Evolutionary conservation across 2,888 invertebrate genomes (phyloP), one percentile per base, ranked within the genome.

Genomic region (Lasioglossum pauxillum): DNA sequence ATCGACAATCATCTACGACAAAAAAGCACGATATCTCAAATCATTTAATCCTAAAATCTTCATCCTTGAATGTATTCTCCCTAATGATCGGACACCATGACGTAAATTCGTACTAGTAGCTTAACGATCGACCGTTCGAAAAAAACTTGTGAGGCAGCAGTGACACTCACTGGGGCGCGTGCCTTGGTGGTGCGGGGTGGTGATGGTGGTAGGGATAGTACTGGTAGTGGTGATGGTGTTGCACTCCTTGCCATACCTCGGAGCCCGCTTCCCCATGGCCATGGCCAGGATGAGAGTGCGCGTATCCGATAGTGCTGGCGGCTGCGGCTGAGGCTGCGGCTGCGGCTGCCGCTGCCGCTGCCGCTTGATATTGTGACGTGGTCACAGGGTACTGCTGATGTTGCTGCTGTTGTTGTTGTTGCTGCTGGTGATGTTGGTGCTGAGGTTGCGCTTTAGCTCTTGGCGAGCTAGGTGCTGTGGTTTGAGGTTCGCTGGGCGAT

Each of bases 131-230:
- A 67, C 31, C 69, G 19, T 41, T 57, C 27, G 53, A 53, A 16
- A 38, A 90, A 89, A 90, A 93, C 89, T 90, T 87, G 95, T 93
- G 94, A 94, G 94, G 94, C 94, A 93, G 93, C 94, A 94, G 95
- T 94, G 96, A 95, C 96, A 96, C 96, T 96, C 96, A 96, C 96
- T 96, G 96, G 95, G 96, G 95, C 94, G 95, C 94, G 95, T 95
- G 95, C 94, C 95, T 94, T 94, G 94, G 94, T 93, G 95, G 95
- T 95, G 95, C 95, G 93, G 95, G 94, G 95, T 95, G 95, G 95
- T 95, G 95, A 95, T 96, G 96, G 96, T 96, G 96, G 95, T 96
- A 96, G 95, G 96, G 96, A 96, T 96, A 96, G 96, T 96, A 96
- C 96, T 96, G 96, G 95, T 96, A 96, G 96, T 96, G 96, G 95